A percentile compares a stretch with the other conserved stretches of the same genome.
Evolutionary conservation across 2,888 invertebrate genomes (phyloP).

Genomic region (Heteropelma amictum): DNA sequence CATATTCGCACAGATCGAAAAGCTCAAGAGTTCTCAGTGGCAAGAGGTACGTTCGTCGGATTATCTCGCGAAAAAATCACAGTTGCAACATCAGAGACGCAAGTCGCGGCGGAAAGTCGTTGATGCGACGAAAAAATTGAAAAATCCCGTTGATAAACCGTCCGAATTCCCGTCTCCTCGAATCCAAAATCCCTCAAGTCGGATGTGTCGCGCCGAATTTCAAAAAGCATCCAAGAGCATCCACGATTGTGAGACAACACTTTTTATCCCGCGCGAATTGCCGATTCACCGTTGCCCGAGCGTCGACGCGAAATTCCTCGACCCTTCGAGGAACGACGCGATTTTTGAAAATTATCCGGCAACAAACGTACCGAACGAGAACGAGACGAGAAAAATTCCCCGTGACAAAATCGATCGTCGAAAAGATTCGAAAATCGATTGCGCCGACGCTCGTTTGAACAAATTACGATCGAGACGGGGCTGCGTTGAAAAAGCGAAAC

Average conservation of each 20-base stretch:
- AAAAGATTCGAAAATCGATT: not conserved
- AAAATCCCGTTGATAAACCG: not conserved
- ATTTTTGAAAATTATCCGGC: not conserved
- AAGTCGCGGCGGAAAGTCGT: not conserved
- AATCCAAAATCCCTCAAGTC: not conserved
- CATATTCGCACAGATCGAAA: constrained; percentile 85
- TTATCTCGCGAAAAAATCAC: not conserved
- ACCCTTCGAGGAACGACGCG: too few species aligned
- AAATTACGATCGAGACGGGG: constrained; percentile 22
- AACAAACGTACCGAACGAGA: too few species aligned
- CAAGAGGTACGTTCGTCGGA: constrained; percentile 78
- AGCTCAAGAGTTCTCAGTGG: constrained; percentile 84
- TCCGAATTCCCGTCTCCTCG: not conserved
- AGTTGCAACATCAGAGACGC: not conserved
- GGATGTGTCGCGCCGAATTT: not conserved
- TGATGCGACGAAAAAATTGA: too few species aligned
- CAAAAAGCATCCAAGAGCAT: too few species aligned
- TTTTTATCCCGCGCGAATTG: too few species aligned
- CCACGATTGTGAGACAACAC: too few species aligned
- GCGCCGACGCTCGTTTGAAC: not conserved
- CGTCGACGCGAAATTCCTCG: too few species aligned
- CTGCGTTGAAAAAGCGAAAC: constrained; percentile 41
- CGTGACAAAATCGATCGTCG: not conserved
- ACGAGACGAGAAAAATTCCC: constrained; percentile 15
- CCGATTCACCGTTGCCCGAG: too few species aligned